Percentiles rank a stretch among this genome's conserved stretches.
These are phyloP conservation scores for Paradoxurus hermaphroditus DNA, from an alignment of 2,113 vertebrate genomes.

Conservation along the genomic window DNA sequence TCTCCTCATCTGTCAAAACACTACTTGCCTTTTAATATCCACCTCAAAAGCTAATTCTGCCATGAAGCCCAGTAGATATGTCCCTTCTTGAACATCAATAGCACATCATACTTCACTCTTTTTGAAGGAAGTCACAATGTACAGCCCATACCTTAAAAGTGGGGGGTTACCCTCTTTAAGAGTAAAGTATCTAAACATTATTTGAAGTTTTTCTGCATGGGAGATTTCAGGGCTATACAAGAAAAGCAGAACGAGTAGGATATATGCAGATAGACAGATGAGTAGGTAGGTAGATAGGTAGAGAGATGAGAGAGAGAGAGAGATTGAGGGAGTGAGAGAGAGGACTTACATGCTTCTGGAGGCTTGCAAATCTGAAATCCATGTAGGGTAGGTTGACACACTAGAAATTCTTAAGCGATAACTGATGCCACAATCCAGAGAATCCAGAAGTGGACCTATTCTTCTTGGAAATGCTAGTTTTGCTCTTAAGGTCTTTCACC, in stretches of 20 bases:
- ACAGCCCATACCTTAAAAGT: background rate
- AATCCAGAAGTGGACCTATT: background rate
- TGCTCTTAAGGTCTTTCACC: background rate
- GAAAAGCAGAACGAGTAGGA: background rate
- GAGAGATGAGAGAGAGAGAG: background rate
- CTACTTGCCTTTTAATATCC: background rate
- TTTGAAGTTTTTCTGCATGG: background rate
- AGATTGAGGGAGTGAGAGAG: background rate
- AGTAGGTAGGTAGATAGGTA: background rate
- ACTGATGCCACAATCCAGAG: background rate
- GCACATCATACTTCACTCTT: background rate
- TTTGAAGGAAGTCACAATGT: background rate
- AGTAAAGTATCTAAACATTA: background rate
- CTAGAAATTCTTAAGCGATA: background rate
- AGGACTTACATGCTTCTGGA: background rate
- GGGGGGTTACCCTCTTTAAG: background rate
- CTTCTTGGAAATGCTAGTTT: background rate
- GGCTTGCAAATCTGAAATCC: background rate
- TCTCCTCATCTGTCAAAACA: background rate
- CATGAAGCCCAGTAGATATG: background rate
- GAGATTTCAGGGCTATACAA: background rate
- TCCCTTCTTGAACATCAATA: background rate
- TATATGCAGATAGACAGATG: background rate
- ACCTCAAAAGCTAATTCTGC: background rate
- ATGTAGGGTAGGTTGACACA: background rate